phyloP scores from a whole-genome alignment of 2,888 invertebrate species.

The Drosophila paranaensis region DNA sequence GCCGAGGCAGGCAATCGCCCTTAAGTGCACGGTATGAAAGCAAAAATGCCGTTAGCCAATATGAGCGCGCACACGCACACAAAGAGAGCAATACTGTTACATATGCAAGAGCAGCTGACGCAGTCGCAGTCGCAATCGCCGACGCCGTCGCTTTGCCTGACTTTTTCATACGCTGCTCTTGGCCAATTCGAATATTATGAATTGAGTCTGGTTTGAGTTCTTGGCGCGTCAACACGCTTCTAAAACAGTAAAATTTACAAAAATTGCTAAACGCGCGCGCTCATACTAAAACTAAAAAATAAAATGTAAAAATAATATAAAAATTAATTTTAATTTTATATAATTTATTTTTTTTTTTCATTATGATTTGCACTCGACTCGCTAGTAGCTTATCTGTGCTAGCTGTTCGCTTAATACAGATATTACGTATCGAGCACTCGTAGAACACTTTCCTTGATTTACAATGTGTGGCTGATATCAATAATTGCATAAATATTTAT shows the following conservation, averaged over 20 bases:
- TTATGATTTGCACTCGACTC: background rate
- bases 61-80: conserved; percentile 4
- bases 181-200: conserved; percentile 66
- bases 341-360: background rate
- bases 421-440: background rate
- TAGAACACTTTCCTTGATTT: background rate
- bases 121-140: conserved; percentile 28
- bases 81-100: conserved; percentile 11
- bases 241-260: background rate
- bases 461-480: background rate
- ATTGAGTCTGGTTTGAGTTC: conserved; percentile 78
- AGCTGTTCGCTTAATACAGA: background rate
- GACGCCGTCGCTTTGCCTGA: conserved; percentile 8
- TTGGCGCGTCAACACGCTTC: conserved; percentile 75
- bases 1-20: background rate
- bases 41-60: conserved; percentile 18
- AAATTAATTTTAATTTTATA: background rate
- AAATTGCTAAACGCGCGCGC: conserved; percentile 19
- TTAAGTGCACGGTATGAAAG: conserved; percentile 31
- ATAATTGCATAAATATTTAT: background rate
- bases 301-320: background rate
- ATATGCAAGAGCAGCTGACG: conserved; percentile 16
- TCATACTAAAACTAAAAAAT: background rate
- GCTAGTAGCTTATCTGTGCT: background rate
- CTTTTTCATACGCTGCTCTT: conserved; percentile 51